Evolutionary conservation across 2,888 invertebrate genomes (phyloP).

Genomic region (Apotomis capreana): DNA sequence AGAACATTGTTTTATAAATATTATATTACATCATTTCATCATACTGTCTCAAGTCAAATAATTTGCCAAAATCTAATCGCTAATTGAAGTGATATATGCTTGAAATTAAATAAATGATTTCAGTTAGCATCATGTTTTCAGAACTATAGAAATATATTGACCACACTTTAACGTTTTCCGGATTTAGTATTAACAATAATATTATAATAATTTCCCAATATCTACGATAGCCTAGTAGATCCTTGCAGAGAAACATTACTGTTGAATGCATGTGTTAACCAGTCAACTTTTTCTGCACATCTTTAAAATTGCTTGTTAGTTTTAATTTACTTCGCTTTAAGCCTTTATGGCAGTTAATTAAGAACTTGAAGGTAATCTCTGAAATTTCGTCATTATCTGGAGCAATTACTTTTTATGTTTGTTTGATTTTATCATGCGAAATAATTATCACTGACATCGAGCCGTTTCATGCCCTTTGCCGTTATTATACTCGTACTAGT

Average conservation of each 20-base stretch:
- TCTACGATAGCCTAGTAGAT: too few relatives aligned
- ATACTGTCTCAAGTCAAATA: too few relatives aligned
- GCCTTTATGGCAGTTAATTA: conserved; percentile 44
- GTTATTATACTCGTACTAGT: neutral
- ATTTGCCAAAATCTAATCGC: too few relatives aligned
- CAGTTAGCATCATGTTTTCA: too few relatives aligned
- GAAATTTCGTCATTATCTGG: conserved; percentile 24
- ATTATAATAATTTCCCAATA: too few relatives aligned
- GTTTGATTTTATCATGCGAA: conserved; percentile 25
- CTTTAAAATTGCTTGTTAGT: conserved; percentile 1
- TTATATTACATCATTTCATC: too few relatives aligned
- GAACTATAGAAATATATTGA: too few relatives aligned
- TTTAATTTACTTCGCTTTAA: conserved; percentile 16
- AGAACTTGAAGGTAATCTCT: conserved; percentile 28
- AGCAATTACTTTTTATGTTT: conserved; percentile 23
- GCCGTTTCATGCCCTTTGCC: conserved; percentile 8
- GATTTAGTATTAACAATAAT: too few relatives aligned
- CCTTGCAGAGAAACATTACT: neutral
- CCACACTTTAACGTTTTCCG: too few relatives aligned
- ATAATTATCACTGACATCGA: conserved; percentile 12
- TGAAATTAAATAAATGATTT: too few relatives aligned
- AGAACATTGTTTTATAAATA: too few relatives aligned
- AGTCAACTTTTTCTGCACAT: neutral
- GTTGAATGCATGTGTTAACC: neutral
- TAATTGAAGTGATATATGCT: too few relatives aligned